Evolutionary conservation across 2,888 invertebrate genomes (phyloP).

Genomic region (Nymphalis urticae): DNA sequence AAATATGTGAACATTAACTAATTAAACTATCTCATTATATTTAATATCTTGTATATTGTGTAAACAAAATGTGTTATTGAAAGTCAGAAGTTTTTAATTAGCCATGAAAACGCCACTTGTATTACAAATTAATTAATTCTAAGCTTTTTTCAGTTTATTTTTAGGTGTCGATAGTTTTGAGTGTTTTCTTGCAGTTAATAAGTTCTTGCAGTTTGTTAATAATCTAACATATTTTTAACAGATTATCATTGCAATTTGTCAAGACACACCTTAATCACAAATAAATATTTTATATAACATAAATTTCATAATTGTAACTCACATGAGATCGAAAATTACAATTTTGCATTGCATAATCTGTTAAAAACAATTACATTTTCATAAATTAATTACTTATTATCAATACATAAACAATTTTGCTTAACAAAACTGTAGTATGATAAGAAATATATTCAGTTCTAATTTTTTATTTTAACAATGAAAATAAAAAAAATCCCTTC

Average conservation of each 20-base stretch:
- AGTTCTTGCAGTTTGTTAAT: too few species aligned
- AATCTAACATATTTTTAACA: neutral
- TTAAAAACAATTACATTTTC: neutral
- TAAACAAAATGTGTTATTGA: too few species aligned
- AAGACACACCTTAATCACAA: neutral
- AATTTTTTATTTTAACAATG: slow-evolving; percentile 17
- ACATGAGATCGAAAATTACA: slow-evolving; percentile 8
- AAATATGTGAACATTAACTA: neutral
- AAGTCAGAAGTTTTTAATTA: too few species aligned
- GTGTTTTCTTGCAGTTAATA: neutral
- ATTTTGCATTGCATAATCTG: neutral
- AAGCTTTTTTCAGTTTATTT: too few species aligned
- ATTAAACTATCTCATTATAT: neutral
- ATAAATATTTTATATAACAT: neutral
- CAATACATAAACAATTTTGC: slow-evolving; percentile 21
- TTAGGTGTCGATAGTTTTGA: neutral
- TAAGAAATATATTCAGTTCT: slow-evolving; percentile 6
- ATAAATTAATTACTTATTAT: slow-evolving; percentile 17
- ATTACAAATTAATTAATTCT: too few species aligned
- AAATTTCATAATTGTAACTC: neutral
- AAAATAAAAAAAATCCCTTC: slow-evolving; percentile 17
- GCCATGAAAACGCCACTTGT: too few species aligned
- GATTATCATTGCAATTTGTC: neutral
- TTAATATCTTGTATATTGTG: too few species aligned
- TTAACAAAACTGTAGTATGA: slow-evolving; percentile 31